Percentiles rank a stretch among this genome's conserved stretches.
These are phyloP conservation scores for Alaudala cheleensis DNA, from an alignment of 2,113 vertebrate genomes.

Conservation along the genomic window DNA sequence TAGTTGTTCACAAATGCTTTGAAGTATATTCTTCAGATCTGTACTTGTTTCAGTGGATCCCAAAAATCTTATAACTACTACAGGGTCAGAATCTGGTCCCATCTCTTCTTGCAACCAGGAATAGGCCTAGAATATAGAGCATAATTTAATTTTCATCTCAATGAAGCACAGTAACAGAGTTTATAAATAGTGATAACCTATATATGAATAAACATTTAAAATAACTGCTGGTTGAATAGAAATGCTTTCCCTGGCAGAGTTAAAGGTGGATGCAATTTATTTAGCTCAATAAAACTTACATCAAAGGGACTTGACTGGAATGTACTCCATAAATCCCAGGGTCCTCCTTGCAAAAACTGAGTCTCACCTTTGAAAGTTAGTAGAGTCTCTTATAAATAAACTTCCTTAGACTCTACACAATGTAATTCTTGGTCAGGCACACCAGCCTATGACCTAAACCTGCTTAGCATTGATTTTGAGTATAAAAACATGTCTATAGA, in stretches of 20 bases:
- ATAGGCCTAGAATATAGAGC: conserved; percentile 85
- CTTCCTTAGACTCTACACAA: not conserved
- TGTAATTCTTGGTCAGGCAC: not conserved
- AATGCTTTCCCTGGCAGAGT: not conserved
- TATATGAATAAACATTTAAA: not conserved
- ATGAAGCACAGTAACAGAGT: not conserved
- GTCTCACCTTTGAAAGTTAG: not conserved
- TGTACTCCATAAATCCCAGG: not conserved
- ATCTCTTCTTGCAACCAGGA: conserved; percentile 93
- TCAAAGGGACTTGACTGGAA: not conserved
- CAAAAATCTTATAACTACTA: conserved; percentile 91
- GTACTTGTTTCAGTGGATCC: conserved; percentile 89
- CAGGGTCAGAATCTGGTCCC: conserved; percentile 93
- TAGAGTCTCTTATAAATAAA: not conserved
- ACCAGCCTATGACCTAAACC: not conserved
- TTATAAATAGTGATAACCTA: not conserved
- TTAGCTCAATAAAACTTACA: not conserved
- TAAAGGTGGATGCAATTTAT: not conserved
- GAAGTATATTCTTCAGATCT: conserved; percentile 89
- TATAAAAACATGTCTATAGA: not conserved
- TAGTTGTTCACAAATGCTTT: conserved; percentile 95
- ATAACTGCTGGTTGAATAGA: not conserved
- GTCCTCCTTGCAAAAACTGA: not conserved
- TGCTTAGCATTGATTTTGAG: not conserved
- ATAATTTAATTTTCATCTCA: conserved; percentile 14